Evolutionary conservation across 2,797 vertebrate species (phyloP), one percentile per base, ranked within the genome.

Genomic region (Pyrocephalus nanus): DNA sequence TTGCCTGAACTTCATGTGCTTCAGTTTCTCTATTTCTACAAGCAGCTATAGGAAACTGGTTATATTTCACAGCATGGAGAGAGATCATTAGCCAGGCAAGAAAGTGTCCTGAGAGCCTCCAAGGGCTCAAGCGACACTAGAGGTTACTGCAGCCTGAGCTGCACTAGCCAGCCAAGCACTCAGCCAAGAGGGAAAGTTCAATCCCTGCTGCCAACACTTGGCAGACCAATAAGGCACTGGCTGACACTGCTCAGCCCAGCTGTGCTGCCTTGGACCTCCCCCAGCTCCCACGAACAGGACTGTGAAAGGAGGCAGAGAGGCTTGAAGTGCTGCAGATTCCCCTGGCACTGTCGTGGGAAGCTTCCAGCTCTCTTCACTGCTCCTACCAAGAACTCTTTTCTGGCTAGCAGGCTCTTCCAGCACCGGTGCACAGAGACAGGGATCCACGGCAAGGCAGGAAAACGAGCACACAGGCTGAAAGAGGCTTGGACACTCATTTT

Each of bases 401-500:
- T 57, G 86, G 43, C 62, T 83, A 86, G 34, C n/a, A 86, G 40
- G 40, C 45, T 90, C 25, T 64, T 80, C 38, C 73, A 91, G 78
- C 72, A 40, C 11, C 0, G 3, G 50, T 51, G 57, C 2, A 4
- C 50, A 75, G 48, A 13, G 57, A 83, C 23, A 78, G 62, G 66
- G 40, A 57, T 8, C 51, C 61, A 15, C 0, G 8, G n/a, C 62
- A 75, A 57, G 66, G 53, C 70, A 81, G 83, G 60, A 69, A 30
- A 64, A 42, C 0, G 7, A 66, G 53, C 0, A 0, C 69, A 62
- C 0, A 6, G 75, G 30, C 92, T 72, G 66, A 13, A 36, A 53
- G 40, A 75, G 69, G 26, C 47, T 85, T 43, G 53, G 71, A 60
- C 8, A 2, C 34, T 71, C 30, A 6, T 73, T 64, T 85, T 85